Conservation (phyloP, 2,888 invertebrate species). For the Polydrusus tereticollis region DNA sequence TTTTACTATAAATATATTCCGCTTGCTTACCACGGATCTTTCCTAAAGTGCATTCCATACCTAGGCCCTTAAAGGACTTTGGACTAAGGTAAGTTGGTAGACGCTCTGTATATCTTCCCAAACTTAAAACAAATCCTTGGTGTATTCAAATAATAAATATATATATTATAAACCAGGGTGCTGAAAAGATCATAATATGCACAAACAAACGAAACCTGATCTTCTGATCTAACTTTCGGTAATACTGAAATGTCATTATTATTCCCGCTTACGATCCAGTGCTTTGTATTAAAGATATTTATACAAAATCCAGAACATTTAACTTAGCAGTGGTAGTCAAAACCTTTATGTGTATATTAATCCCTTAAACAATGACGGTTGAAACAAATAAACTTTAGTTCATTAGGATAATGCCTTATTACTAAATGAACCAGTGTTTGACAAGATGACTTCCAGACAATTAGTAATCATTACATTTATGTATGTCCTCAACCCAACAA, state of each 20-base stretch:
- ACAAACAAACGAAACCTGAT: too few species aligned
- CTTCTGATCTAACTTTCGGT: too few species aligned
- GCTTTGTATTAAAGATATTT: background rate
- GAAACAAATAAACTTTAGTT: background rate
- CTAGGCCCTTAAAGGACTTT: too few species aligned
- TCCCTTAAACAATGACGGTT: background rate
- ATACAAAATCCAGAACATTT: background rate
- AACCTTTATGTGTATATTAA: background rate
- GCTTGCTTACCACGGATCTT: too few species aligned
- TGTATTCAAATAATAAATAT: too few species aligned
- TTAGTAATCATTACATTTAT: conserved; percentile 3
- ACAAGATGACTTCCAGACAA: conserved; percentile 8
- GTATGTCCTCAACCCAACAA: background rate
- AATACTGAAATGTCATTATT: background rate
- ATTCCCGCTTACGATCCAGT: background rate
- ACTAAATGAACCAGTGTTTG: conserved; percentile 1
- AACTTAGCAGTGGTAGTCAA: background rate
- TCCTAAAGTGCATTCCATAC: too few species aligned
- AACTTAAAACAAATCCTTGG: too few species aligned
- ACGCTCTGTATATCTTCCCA: too few species aligned
- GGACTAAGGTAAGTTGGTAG: too few species aligned
- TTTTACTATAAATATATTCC: too few species aligned
- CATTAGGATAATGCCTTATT: conserved; percentile 18
- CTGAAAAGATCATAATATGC: too few species aligned
- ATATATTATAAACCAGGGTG: too few species aligned